phyloP scores from a whole-genome alignment of 2,797 vertebrate species.

The Vespertilio murinus region DNA sequence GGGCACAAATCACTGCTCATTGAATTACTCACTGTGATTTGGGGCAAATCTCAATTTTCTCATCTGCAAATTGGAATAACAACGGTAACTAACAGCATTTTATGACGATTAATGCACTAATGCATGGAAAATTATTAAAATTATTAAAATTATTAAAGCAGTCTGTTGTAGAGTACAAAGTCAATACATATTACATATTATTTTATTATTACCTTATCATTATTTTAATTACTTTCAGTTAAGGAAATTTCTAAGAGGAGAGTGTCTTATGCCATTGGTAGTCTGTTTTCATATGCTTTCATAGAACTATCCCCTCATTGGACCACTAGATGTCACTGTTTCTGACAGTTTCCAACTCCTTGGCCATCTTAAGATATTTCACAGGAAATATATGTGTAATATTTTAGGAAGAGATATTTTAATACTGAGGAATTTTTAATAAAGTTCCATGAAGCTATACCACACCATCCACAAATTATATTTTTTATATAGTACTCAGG shows the following conservation, averaged over 20 bases:
- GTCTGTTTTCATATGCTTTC: background rate
- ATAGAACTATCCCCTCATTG: background rate
- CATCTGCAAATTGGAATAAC: background rate
- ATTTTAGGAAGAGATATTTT: background rate
- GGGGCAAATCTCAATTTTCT: background rate
- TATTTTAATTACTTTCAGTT: background rate
- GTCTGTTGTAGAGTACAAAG: background rate
- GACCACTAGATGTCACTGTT: conserved; percentile 54
- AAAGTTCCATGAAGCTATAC: background rate
- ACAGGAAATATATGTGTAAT: background rate
- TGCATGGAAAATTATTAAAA: background rate
- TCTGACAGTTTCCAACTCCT: conserved; percentile 17
- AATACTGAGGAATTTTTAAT: background rate
- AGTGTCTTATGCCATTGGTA: background rate
- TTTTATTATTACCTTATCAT: background rate
- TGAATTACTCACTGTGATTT: background rate
- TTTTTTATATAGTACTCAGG: background rate
- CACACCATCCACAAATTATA: background rate
- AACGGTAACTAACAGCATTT: background rate
- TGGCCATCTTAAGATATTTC: background rate
- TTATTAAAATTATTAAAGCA: background rate
- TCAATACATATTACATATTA: background rate
- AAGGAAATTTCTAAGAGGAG: background rate
- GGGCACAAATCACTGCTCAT: background rate
- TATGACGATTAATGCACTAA: background rate